These are phyloP conservation scores for Neomicropteryx cornuta DNA, from an alignment of 1,140 invertebrate genomes.

Conservation along the genomic window DNA sequence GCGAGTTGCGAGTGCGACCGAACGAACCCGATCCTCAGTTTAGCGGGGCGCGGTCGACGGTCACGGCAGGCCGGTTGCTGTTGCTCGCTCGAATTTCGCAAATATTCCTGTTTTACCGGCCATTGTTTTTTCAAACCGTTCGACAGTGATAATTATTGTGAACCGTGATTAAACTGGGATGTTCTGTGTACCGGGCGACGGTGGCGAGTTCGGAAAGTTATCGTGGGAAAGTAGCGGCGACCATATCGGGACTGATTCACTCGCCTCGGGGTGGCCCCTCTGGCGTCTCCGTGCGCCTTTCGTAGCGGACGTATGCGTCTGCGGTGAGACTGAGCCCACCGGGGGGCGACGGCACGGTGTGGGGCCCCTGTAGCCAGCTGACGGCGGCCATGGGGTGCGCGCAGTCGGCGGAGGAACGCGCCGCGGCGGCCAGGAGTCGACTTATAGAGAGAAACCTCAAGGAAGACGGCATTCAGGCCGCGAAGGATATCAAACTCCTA, in stretches of 20 bases:
- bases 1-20: constrained; percentile 29
- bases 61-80: constrained; percentile 24
- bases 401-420: constrained; percentile 95
- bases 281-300: too few relatives aligned
- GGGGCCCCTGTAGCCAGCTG: constrained; percentile 30
- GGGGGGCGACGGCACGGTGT: constrained; percentile 19
- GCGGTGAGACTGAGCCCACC: too few relatives aligned
- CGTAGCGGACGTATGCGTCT: too few relatives aligned
- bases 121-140: constrained; percentile 10
- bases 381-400: constrained; percentile 82
- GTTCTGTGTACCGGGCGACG: constrained; percentile 13
- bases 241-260: too few relatives aligned
- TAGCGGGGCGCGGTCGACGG: constrained; percentile 40
- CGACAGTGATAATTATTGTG: constrained; percentile 25
- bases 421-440: constrained; percentile 90
- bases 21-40: constrained; percentile 36
- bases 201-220: constrained; percentile 31
- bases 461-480: constrained; percentile 95
- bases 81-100: constrained; percentile 15
- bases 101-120: background rate
- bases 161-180: constrained; percentile 32
- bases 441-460: constrained; percentile 97
- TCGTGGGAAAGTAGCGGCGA: constrained; percentile 39
- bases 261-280: constrained; percentile 34
- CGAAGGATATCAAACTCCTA: constrained; percentile 97